Base-by-base conservation (phyloP, 2,888 invertebrate species). In the Drosophila leonis region DNA sequence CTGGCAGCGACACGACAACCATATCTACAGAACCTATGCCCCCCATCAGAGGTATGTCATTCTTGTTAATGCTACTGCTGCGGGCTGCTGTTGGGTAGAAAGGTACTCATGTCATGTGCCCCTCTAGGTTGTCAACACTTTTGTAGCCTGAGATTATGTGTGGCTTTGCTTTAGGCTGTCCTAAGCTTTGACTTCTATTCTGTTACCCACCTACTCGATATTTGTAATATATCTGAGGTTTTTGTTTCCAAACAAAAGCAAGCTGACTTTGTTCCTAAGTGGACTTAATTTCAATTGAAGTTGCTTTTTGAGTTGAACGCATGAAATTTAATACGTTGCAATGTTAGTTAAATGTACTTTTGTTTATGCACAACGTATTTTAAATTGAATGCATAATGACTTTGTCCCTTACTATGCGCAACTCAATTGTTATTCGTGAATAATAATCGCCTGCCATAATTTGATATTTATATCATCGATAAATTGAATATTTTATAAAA, bases 111-210 rank as follows among this genome's bases (percentile, higher is more conserved):
- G 41, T 42, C 56, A 56, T 42, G 33, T 44, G 31, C 56, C 37
- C 61, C 29, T 39, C 62, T 46, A 51, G 56, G 55, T 44, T 74
- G 62, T 55, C 64, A 68, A 63, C 71, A 65, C 76, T 63, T 46
- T 48, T 49, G 59, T 37, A 41, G 63, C 37, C 52, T 8, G 12
- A 61, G 60, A 33, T 77, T 63, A 63, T 66, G 65, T 20, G 33
- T 37, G 61, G 65, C 44, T 68, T 74, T 74, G 42, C 56, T 42
- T 69, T 49, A 46, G 63, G 29, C 56, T 51, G 41, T 27, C 41
- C 51, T 48, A 42, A 59, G 42, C 64, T 18, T 56, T 56, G 61
- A 59, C 64, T 64, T 39, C 24, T 6, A 33, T 46, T 35, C 49
- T 15, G 44, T 24, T 46, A 68, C 63, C 60, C 68, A 61, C 1